Base-by-base conservation (phyloP, 1,140 invertebrate genomes). In the Drosophila malerkotliana region DNA sequence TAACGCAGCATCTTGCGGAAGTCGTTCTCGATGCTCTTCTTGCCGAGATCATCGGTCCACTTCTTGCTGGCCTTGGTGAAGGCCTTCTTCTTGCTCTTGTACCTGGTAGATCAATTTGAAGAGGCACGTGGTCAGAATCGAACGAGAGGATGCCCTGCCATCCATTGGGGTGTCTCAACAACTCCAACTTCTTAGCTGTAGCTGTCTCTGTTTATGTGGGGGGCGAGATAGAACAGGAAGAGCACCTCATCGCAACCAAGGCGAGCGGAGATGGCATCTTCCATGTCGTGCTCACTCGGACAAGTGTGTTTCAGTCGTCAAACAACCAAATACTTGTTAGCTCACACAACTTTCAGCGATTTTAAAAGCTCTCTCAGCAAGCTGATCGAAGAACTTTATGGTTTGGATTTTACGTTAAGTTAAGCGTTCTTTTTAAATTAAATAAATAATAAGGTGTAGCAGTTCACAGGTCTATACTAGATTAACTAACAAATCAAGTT, bases 61-160 rank as follows among this genome's bases (percentile, higher is more conserved):
- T 99, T 99, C 94, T 99, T 99, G 90, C 97, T 96, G 59, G 97
- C 95, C 93, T 99, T 99, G 66, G 98, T 98, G 93, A 99, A 99
- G 79, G 99, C 99, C 97, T 99, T 99, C 97, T 99, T 99, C 95
- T 99, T 99, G 92, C 97, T 98, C 93, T 98, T 98, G 94, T 98
- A 99, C 99, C 99, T 99, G 78, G 28, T 68, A 55, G 55, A 73
- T 63, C 61, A 69, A 63, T 73, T 78, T 75, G 48, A 3, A 47
- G 64, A 62, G 32, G 58, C 57, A 61, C 4, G 10, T 28, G 60
- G 60, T 69, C 41, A 69, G 44, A 69, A 69, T 39, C 63, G 59
- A 68, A 61, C 32, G 63, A 30, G 37, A 15, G 41, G 5, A 61
- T 12, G 34, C 18, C 53, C 54, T 51, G 62, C 57, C 55, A 41